Percentiles rank a stretch among this genome's conserved stretches.
Evolutionary conservation across 2,113 vertebrate genomes (phyloP).

Genomic region (Pantherophis guttatus): DNA sequence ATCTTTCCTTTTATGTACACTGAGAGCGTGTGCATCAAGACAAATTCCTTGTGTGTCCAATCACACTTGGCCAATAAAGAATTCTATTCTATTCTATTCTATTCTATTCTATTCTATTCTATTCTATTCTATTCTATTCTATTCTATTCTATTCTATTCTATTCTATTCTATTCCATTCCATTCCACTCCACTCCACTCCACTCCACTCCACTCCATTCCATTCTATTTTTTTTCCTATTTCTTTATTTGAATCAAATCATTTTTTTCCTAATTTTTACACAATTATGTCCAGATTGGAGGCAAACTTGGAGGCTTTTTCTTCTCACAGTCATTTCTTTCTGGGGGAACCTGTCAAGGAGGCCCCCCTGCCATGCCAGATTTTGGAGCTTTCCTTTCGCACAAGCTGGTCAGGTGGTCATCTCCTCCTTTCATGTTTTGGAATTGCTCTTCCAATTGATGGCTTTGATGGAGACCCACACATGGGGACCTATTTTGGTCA

Average conservation of each 20-base stretch:
- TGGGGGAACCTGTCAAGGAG: background rate
- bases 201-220: rapidly evolving
- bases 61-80: no score
- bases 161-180: no score
- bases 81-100: no score
- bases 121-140: no score
- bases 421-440: background rate
- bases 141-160: no score
- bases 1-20: no score
- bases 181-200: no score
- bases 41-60: no score
- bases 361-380: background rate
- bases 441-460: background rate
- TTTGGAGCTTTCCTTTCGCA: background rate
- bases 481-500: background rate
- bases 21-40: no score
- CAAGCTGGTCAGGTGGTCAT: background rate
- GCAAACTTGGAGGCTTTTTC: background rate
- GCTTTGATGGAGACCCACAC: background rate
- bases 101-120: no score
- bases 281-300: background rate
- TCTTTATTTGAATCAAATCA: background rate
- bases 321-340: background rate
- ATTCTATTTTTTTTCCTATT: rapidly evolving
- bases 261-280: background rate